Conservation (phyloP, 2,797 vertebrate species). For the Tragopan temminckii region DNA sequence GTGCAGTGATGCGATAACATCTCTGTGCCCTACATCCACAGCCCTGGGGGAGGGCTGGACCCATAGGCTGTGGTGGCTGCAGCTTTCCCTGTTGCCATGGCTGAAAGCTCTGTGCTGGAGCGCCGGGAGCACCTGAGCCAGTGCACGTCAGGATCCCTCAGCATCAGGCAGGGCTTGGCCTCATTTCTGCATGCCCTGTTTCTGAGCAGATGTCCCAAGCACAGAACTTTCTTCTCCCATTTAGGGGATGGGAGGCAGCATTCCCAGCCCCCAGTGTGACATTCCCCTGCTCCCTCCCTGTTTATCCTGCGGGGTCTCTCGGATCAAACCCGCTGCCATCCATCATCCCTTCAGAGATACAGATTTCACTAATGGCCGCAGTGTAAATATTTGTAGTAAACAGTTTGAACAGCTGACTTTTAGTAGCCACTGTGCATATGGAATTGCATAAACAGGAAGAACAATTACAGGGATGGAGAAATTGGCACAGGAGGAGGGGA, state of each 20-base stretch:
- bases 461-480: constrained; percentile 33
- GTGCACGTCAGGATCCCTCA: rapidly evolving
- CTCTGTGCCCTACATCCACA: not conserved
- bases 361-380: constrained; percentile 61
- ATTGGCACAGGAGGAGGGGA: not conserved
- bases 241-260: not conserved
- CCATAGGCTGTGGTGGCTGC: rapidly evolving
- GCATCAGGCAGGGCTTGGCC: not conserved
- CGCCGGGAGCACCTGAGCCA: rapidly evolving
- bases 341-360: constrained; percentile 38
- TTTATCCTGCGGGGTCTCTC: constrained; percentile 9
- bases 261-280: not conserved
- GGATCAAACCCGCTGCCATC: constrained; percentile 40
- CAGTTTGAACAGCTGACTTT: constrained; percentile 61
- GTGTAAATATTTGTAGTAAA: constrained; percentile 76
- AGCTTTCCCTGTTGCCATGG: rapidly evolving
- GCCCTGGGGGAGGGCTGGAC: not conserved
- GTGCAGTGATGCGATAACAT: rapidly evolving
- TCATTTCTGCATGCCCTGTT: not conserved
- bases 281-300: not conserved
- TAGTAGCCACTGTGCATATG: constrained; percentile 67
- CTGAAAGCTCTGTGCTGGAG: rapidly evolving
- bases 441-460: constrained; percentile 72
- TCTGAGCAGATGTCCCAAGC: not conserved
- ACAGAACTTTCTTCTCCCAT: not conserved